Evolutionary conservation across 2,797 vertebrate genomes (phyloP).

Genomic region (Octomys mimax): DNA sequence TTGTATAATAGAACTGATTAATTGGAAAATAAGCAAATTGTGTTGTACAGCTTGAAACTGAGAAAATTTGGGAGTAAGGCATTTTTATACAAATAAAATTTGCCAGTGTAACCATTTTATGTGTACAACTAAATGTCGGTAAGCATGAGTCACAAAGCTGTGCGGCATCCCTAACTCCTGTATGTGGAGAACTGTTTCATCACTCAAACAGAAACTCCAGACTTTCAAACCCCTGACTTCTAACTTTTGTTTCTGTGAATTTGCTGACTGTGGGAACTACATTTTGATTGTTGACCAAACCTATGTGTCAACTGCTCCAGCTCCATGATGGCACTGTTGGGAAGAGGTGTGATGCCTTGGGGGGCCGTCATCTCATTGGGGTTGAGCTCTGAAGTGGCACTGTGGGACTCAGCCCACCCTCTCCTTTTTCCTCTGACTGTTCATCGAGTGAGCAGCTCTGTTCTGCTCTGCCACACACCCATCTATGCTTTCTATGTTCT

Average conservation of each 20-base stretch:
- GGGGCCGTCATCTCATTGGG: background rate
- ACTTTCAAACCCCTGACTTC: background rate
- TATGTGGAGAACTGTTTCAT: slow-evolving; percentile 21
- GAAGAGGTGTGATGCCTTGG: background rate
- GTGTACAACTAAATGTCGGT: background rate
- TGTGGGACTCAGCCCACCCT: background rate
- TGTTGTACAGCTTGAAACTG: background rate
- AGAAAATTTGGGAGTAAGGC: background rate
- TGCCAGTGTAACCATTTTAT: background rate
- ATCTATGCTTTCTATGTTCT: background rate
- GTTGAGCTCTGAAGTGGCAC: background rate
- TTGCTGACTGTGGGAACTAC: background rate
- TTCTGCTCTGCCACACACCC: background rate
- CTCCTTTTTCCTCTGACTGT: background rate
- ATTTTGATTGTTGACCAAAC: background rate
- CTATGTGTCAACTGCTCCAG: background rate
- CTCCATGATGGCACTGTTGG: no score
- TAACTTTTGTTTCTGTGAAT: background rate
- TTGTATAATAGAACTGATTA: background rate
- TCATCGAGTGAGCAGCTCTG: background rate
- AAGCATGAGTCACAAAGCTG: background rate
- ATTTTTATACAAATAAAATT: background rate
- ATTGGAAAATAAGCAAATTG: background rate
- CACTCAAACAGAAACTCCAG: background rate
- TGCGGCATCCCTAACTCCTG: background rate